Evolutionary conservation across 2,113 vertebrate genomes (phyloP), one percentile per base, ranked within the genome.

Genomic region (Nothoprocta perdicaria): DNA sequence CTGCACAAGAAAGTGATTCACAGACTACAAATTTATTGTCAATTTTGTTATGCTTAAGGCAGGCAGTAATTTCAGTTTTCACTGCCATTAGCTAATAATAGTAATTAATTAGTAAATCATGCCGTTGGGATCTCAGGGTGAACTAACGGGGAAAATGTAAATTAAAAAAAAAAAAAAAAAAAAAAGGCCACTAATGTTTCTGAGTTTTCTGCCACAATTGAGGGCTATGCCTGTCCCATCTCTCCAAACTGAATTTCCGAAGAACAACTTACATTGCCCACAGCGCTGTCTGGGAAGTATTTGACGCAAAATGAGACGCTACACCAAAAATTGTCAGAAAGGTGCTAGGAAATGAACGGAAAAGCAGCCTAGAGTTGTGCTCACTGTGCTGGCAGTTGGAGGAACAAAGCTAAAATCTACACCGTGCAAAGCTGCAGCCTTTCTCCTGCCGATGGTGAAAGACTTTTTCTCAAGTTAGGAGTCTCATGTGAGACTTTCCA

Each of bases 71-170:
- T 97, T 97, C 79, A 95, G 95, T 97, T 97, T 97, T 96, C 96
- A 96, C 90, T 97, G 97, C 93, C 89, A 96, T 96, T 96, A 96
- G 97, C 96, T 97, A 97, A 97, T 98, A 97, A 97, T 97, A 97
- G 97, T 97, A 97, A 97, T 98, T 97, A 98, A 98, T 97, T 97
- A 97, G 96, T 95, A 97, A 97, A 97, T 96, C 75, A 89, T 96
- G 96, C 96, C 86, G 27, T 95, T 89, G 80, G 93, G 96, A 97
- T 97, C 96, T 96, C 96, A 80, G 97, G 97, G 97, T 97, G 96
- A 97, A 94, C 94, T 96, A 95, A 95, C 85, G 91, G 93, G 92
- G 94, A 96, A 97, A 96, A 97, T 96, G 96, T 97, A 96, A 94
- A 97, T 95, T 92, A 66, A 92, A 71, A 93, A 90, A 84, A 90